Percentiles rank a stretch among this genome's conserved stretches.
These are phyloP conservation scores for Antitype chi DNA, from an alignment of 2,888 invertebrate species.

Conservation along the genomic window DNA sequence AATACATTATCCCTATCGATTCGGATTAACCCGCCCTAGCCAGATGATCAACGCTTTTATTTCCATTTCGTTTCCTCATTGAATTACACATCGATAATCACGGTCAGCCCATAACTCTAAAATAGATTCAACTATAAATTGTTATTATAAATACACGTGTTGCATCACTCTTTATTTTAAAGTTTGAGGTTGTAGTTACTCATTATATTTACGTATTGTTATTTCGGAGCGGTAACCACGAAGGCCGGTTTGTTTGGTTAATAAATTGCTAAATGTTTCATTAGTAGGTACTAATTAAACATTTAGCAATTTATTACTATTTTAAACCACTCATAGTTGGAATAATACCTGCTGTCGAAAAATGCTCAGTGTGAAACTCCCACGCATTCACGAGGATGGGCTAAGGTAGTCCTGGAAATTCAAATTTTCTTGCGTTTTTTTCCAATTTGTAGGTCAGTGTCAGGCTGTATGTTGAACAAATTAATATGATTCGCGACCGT, in stretches of 20 bases:
- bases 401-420: too few species aligned
- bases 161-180: slow-evolving; percentile 45
- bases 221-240: slow-evolving; percentile 43
- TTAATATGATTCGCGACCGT: too few species aligned
- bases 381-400: too few species aligned
- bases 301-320: slow-evolving; percentile 4
- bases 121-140: slow-evolving; percentile 29
- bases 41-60: background rate
- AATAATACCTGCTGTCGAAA: too few species aligned
- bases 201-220: slow-evolving; percentile 42
- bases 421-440: too few species aligned
- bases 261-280: slow-evolving; percentile 21
- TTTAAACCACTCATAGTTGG: too few species aligned
- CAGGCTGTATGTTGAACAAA: too few species aligned
- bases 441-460: too few species aligned
- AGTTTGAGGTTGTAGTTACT: slow-evolving; percentile 27
- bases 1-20: too few species aligned
- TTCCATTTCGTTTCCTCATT: slow-evolving; percentile 8
- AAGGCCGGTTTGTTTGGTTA: slow-evolving; percentile 13
- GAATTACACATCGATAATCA: background rate
- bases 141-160: slow-evolving; percentile 18
- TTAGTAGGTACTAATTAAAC: too few species aligned
- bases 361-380: too few species aligned
- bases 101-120: background rate
- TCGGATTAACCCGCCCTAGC: background rate